Percentiles rank a stretch among this genome's conserved stretches.
phyloP scores from a whole-genome alignment of 30 jellyfish, hydroid and myxozoan species.

The Sanderia malayensis region DNA sequence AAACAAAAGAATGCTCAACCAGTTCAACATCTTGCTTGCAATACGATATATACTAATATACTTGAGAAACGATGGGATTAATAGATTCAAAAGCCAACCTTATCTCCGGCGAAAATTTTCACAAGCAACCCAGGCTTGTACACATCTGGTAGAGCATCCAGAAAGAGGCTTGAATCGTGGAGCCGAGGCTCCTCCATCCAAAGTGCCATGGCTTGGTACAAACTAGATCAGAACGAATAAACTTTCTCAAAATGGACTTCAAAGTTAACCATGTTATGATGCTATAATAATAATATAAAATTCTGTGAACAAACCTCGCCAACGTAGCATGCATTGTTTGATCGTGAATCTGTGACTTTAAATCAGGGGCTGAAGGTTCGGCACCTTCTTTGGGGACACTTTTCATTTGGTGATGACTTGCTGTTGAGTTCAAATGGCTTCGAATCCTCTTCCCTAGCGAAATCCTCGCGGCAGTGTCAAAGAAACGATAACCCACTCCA shows the following conservation, averaged over 20 bases:
- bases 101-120: constrained; percentile 66
- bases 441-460: constrained; percentile 69
- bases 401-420: constrained; percentile 69
- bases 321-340: constrained; percentile 59
- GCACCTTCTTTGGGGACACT: constrained; percentile 35
- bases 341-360: constrained; percentile 56
- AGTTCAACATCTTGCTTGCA: too few relatives aligned
- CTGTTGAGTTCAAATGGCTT: constrained; percentile 36
- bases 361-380: constrained; percentile 8
- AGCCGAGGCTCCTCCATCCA: constrained; percentile 96
- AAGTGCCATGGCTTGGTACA: constrained; percentile 85
- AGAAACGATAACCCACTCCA: constrained; percentile 85
- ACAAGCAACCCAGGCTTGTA: constrained; percentile 52
- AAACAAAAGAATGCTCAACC: too few relatives aligned
- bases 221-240: constrained; percentile 32
- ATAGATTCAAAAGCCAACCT: too few relatives aligned
- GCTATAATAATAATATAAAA: too few relatives aligned
- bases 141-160: constrained; percentile 74
- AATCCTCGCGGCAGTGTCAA: constrained; percentile 25
- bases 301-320: constrained; percentile 55
- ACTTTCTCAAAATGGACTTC: too few relatives aligned
- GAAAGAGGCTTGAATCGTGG: constrained; percentile 76
- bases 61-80: too few relatives aligned
- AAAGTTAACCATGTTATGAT: too few relatives aligned
- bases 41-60: too few relatives aligned